Base-by-base conservation (phyloP, 2,888 invertebrate species). In the Asteroscopus sphinx region DNA sequence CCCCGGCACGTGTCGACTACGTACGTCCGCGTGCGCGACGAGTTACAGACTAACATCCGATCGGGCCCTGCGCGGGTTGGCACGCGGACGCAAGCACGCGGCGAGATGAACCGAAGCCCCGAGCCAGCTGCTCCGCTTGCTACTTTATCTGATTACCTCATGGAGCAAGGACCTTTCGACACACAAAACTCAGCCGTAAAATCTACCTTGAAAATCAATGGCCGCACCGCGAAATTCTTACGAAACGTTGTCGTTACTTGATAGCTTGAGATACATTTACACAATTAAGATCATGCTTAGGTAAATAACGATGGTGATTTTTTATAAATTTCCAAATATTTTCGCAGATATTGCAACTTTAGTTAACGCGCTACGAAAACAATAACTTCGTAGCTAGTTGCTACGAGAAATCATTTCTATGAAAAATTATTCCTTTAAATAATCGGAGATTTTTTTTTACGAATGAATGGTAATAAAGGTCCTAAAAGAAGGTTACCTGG, bases 91-190 rank as follows among this genome's bases (percentile, higher is more conserved):
- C 76, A 57, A 65, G 54, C 59, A 77, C 78, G 66, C 68, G 65
- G 62, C 73, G 87, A 91, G 90, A 91, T 90, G 89, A 86, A 71
- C 71, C 73, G 78, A 80, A 78, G 83, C 83, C 83, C 83, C 79
- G 81, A 81, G 82, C 82, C 87, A 85, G 87, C 89, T 88, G 88
- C 88, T 83, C 80, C 77, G 79, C 68, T 76, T 70, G 73, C 81
- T 79, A 81, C 82, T 87, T 87, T 89, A 91, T 91, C 89, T 87
- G 90, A 91, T 92, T 92, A 92, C 91, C 87, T 89, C 91, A 89
- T 87, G 88, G 92, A 86, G 89, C 91, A 93, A 93, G 92, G 93
- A 93, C 93, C 93, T 91, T 92, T 89, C 92, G 87, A 87, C 88
- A 83, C 77, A 88, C 85, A 88, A 88, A 91, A 88, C 88, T 88